Percentiles rank a stretch among this genome's conserved stretches.
These are phyloP conservation scores for Hirtodrosophila histrioides DNA, from an alignment of 2,888 invertebrate genomes.

Conservation along the genomic window DNA sequence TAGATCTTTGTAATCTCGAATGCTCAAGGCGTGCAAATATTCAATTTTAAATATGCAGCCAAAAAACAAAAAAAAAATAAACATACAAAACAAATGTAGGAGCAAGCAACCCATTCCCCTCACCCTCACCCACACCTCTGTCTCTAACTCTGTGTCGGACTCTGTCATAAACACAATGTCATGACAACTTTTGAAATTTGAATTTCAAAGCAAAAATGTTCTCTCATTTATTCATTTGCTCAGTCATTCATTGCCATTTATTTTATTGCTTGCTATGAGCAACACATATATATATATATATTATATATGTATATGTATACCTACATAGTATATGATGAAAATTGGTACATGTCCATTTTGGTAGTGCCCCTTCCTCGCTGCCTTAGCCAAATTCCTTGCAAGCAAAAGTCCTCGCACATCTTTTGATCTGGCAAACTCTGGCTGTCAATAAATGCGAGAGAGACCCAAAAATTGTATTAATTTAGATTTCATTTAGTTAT, in stretches of 20 bases:
- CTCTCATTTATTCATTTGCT: slow-evolving; percentile 78
- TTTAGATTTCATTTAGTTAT: slow-evolving; percentile 73
- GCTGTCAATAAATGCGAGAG: slow-evolving; percentile 67
- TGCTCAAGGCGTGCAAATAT: slow-evolving; percentile 79
- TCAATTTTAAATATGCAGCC: slow-evolving; percentile 76
- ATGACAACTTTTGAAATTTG: slow-evolving; percentile 82
- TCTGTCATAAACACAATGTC: slow-evolving; percentile 80
- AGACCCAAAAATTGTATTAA: slow-evolving; percentile 75
- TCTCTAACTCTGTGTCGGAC: slow-evolving; percentile 3
- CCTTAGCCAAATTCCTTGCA: slow-evolving; percentile 51
- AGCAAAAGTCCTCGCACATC: slow-evolving; percentile 60
- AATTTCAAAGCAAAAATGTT: slow-evolving; percentile 81
- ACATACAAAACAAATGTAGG: slow-evolving; percentile 25
- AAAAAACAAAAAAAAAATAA: slow-evolving; percentile 10
- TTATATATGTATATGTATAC: slow-evolving; percentile 8
- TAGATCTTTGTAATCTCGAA: slow-evolving; percentile 75
- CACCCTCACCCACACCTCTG: no score
- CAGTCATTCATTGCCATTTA: slow-evolving; percentile 81
- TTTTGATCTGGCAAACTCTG: slow-evolving; percentile 61
- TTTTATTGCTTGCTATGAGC: slow-evolving; percentile 70
- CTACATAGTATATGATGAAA: slow-evolving; percentile 19
- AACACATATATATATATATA: slow-evolving; percentile 22
- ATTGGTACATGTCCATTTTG: slow-evolving; percentile 65
- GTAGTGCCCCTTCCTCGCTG: background rate
- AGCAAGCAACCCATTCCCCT: background rate